These are phyloP conservation scores for Elaphurus davidianus DNA, from an alignment of 2,113 vertebrate genomes.

Conservation along the genomic window DNA sequence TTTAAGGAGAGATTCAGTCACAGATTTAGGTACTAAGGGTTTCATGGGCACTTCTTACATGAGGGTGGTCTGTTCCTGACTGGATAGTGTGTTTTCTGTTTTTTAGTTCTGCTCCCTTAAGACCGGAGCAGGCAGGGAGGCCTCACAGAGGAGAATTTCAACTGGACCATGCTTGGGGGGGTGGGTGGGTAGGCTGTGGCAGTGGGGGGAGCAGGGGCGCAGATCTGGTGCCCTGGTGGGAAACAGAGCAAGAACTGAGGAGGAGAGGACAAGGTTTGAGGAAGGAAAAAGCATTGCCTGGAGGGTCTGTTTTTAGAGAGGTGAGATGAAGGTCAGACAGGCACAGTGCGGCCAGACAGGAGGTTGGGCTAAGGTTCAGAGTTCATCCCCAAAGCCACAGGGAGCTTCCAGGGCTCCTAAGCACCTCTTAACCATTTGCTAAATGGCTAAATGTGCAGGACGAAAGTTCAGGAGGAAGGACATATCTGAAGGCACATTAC, in stretches of 20 bases:
- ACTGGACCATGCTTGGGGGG: accelerated
- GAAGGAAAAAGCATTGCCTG: not conserved
- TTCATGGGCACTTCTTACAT: accelerated
- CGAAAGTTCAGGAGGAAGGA: not conserved
- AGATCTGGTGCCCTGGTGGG: not conserved
- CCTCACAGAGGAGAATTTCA: not conserved
- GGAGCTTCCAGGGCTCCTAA: not conserved
- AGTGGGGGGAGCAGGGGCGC: accelerated
- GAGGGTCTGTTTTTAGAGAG: not conserved
- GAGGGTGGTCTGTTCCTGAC: not conserved
- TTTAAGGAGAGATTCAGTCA: not conserved
- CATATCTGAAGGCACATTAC: not conserved
- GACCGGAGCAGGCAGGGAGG: not conserved
- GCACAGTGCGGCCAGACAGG: accelerated
- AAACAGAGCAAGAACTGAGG: not conserved
- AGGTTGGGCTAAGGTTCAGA: not conserved
- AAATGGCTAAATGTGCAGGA: not conserved
- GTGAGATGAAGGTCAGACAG: not conserved
- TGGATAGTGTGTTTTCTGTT: not conserved
- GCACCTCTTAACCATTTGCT: no score
- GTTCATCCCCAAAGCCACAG: not conserved
- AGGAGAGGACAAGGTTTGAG: not conserved
- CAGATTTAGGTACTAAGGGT: not conserved
- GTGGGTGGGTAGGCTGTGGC: not conserved
- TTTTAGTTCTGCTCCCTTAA: not conserved